Conservation (phyloP, 2,113 vertebrate genomes). For the Turnix velox region DNA sequence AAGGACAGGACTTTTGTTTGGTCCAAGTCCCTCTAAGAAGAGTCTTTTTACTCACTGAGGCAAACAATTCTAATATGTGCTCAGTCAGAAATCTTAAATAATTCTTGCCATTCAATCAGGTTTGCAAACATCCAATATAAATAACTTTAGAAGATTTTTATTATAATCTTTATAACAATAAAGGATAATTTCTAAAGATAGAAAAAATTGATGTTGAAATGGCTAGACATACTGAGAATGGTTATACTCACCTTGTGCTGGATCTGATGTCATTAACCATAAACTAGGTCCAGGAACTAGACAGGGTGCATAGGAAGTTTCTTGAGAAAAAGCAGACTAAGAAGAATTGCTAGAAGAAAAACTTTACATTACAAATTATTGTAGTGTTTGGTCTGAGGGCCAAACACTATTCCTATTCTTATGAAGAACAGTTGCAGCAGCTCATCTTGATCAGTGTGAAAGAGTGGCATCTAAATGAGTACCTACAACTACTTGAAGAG, state of each 20-base stretch:
- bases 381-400: neutral
- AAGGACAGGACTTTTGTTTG: neutral
- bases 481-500: neutral
- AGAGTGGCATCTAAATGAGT: neutral
- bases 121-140: neutral
- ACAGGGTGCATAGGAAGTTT: neutral
- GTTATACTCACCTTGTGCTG: neutral
- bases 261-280: neutral
- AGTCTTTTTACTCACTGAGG: neutral
- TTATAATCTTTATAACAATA: neutral
- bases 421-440: neutral
- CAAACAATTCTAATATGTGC: neutral
- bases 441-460: neutral
- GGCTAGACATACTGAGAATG: neutral
- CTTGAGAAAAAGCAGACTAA: neutral
- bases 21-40: neutral
- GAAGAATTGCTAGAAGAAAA: neutral
- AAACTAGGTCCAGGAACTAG: neutral
- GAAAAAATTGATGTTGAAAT: neutral
- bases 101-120: neutral
- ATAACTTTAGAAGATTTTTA: neutral
- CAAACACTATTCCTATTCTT: neutral
- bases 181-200: neutral
- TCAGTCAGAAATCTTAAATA: neutral
- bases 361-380: neutral